Evolutionary conservation across 2,113 vertebrate genomes (phyloP).

Genomic region (Eurypyga helias): DNA sequence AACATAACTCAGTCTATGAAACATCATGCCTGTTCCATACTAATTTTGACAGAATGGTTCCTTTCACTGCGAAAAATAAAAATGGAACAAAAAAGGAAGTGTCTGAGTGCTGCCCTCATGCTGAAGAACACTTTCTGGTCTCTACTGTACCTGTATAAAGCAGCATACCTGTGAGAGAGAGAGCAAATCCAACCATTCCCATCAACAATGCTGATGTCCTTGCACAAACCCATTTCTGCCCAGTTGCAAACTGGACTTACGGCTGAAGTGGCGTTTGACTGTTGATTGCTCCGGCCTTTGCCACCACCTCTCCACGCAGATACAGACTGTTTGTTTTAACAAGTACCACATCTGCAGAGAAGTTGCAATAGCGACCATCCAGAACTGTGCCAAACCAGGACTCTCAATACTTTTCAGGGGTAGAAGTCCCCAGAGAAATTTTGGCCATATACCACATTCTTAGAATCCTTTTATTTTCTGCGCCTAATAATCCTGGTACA

Average conservation of each 20-base stretch:
- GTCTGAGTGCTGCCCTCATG: not conserved
- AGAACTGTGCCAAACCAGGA: rapidly evolving
- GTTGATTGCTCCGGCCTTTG: not conserved
- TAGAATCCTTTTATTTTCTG: not conserved
- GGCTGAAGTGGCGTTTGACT: not conserved
- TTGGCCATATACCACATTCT: not conserved
- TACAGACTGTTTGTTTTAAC: not conserved
- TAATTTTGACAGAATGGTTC: not conserved
- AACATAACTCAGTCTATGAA: not conserved
- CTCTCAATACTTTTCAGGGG: not conserved
- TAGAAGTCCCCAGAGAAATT: not conserved
- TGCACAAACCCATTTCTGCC: not conserved
- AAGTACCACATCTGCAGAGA: not conserved
- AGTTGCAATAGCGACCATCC: not conserved
- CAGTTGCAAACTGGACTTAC: rapidly evolving
- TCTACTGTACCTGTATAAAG: not conserved
- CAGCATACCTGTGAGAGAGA: not conserved
- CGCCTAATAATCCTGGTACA: not conserved
- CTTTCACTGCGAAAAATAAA: not conserved
- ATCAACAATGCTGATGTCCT: not conserved
- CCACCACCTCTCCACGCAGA: not conserved
- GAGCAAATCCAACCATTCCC: not conserved
- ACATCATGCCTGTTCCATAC: not conserved
- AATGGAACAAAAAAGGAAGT: not conserved
- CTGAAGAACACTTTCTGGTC: not conserved